A percentile compares a stretch with the other conserved stretches of the same genome.
Evolutionary conservation across 2,888 invertebrate genomes (phyloP).

Genomic region (Eledone cirrhosa): DNA sequence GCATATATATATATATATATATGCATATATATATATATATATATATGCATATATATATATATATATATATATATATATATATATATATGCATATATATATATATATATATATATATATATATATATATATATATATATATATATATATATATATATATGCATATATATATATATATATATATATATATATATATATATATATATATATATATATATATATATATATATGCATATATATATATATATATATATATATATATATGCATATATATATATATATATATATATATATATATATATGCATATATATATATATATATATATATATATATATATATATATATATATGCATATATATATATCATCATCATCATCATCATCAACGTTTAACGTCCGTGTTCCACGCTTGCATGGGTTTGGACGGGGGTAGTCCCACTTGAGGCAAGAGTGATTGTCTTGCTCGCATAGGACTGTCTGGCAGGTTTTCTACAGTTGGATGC

Average conservation of each 20-base stretch:
- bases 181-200: background rate
- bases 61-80: too few species aligned
- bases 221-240: background rate
- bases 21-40: too few species aligned
- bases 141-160: background rate
- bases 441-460: too few species aligned
- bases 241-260: background rate
- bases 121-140: background rate
- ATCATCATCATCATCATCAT: too few species aligned
- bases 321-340: constrained; percentile 6
- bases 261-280: background rate
- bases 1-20: background rate
- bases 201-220: background rate
- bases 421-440: too few species aligned
- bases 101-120: background rate
- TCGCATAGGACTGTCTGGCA: too few species aligned
- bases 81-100: background rate
- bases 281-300: constrained; percentile 6
- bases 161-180: background rate
- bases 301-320: background rate
- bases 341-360: too few species aligned
- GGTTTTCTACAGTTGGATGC: too few species aligned
- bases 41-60: too few species aligned
- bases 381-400: too few species aligned
- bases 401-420: too few species aligned